Evolutionary conservation across 2,888 invertebrate species (phyloP).

Genomic region (Lochmaea capreae): DNA sequence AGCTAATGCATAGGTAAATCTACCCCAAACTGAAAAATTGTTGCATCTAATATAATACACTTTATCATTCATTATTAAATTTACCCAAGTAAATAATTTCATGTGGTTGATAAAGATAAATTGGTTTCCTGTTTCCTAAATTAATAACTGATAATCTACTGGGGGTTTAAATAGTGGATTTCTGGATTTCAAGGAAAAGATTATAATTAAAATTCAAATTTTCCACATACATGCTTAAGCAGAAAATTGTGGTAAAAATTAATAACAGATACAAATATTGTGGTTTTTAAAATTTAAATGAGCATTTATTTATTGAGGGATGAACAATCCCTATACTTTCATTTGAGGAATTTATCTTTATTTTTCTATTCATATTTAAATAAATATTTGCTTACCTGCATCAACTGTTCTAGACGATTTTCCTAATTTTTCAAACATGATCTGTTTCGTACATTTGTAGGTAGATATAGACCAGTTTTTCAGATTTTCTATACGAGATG

Average conservation of each 20-base stretch:
- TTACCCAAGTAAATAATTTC: neutral
- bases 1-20: no score
- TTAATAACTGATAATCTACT: conserved; percentile 11
- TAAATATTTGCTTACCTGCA: conserved; percentile 70
- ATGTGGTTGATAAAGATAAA: conserved; percentile 21
- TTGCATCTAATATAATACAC: neutral
- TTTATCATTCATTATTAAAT: conserved; percentile 11
- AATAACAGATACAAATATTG: no score
- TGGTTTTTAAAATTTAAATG: no score
- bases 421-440: conserved; percentile 95
- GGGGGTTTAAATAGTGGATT: conserved; percentile 5
- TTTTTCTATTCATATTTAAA: neutral
- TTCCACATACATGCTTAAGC: no score
- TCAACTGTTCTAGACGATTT: conserved; percentile 92
- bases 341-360: neutral
- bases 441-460: conserved; percentile 97
- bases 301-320: no score
- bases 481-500: conserved; percentile 90
- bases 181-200: neutral
- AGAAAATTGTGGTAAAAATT: no score
- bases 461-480: conserved; percentile 98
- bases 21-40: no score
- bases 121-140: conserved; percentile 17
- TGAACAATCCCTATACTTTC: no score
- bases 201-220: no score